A percentile compares a stretch with the other conserved stretches of the same genome.
These are phyloP conservation scores for Sylvilagus floridanus DNA, from an alignment of 2,797 vertebrate genomes.

Conservation along the genomic window DNA sequence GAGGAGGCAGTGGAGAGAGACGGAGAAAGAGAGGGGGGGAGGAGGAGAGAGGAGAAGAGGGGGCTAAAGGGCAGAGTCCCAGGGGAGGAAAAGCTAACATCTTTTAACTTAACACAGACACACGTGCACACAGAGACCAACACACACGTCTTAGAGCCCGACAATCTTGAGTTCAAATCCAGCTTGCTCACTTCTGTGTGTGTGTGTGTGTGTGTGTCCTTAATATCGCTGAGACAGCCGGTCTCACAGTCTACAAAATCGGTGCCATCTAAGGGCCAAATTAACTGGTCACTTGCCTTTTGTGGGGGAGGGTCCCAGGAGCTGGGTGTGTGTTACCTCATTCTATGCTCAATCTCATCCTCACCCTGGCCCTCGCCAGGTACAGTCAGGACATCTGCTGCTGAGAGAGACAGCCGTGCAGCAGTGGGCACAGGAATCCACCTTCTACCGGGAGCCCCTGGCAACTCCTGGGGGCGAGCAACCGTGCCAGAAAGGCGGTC, in stretches of 20 bases:
- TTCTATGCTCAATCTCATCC: not conserved
- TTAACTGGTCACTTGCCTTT: not conserved
- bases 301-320: not conserved
- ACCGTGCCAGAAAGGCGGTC: not conserved
- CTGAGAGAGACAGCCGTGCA: not conserved
- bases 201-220: not conserved
- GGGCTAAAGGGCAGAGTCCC: no score
- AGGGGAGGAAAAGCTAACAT: not conserved
- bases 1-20: not conserved
- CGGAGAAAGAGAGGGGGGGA: not conserved
- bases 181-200: not conserved
- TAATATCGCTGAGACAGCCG: not conserved
- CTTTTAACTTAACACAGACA: not conserved
- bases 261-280: not conserved
- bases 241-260: not conserved
- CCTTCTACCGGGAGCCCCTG: not conserved
- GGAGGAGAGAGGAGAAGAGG: not conserved
- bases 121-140: rapidly evolving
- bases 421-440: not conserved
- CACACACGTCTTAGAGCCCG: not conserved
- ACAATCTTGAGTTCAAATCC: not conserved
- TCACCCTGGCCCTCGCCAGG: rapidly evolving
- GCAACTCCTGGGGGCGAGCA: not conserved
- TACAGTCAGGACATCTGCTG: not conserved
- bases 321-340: not conserved